Conservation (phyloP, 2,888 invertebrate species). For the Eueremaeus valkanovi region DNA sequence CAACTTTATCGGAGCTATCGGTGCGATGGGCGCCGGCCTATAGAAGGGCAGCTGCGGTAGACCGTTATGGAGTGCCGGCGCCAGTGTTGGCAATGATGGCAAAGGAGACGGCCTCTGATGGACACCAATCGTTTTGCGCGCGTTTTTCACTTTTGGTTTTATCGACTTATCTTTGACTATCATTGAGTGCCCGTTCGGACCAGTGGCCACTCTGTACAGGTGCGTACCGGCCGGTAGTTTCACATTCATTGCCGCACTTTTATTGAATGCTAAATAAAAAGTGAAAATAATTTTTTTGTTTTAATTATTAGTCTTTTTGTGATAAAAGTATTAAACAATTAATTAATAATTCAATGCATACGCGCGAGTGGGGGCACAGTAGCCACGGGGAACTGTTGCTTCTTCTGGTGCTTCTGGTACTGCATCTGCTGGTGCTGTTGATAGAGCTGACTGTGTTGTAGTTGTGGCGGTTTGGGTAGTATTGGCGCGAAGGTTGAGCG, state of each 20-base stretch:
- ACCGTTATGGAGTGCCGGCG: background rate
- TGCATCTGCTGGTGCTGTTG: conserved; percentile 21
- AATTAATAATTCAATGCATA: background rate
- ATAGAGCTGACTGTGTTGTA: background rate
- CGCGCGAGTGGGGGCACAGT: background rate
- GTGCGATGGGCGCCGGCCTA: conserved; percentile 36
- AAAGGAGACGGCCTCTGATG: too few relatives aligned
- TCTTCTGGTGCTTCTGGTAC: background rate
- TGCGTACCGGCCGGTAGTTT: conserved; percentile 27
- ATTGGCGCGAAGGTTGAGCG: conserved; percentile 4
- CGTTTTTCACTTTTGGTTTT: background rate
- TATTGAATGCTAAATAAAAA: background rate
- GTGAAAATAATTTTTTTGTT: too few relatives aligned
- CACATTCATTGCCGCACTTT: conserved; percentile 6
- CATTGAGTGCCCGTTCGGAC: conserved; percentile 36
- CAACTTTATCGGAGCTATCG: conserved; percentile 38
- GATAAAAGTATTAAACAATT: too few relatives aligned
- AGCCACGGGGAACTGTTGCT: background rate
- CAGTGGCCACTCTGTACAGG: conserved; percentile 33
- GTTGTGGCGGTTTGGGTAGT: conserved; percentile 25
- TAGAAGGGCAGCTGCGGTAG: background rate
- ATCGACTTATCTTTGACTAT: conserved; percentile 32
- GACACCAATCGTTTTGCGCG: conserved; percentile 8
- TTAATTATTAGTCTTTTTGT: background rate
- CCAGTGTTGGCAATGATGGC: too few relatives aligned